Evolutionary conservation across 2,113 vertebrate genomes (phyloP), one percentile per base, ranked within the genome.

Genomic region (Saguinus imperator): DNA sequence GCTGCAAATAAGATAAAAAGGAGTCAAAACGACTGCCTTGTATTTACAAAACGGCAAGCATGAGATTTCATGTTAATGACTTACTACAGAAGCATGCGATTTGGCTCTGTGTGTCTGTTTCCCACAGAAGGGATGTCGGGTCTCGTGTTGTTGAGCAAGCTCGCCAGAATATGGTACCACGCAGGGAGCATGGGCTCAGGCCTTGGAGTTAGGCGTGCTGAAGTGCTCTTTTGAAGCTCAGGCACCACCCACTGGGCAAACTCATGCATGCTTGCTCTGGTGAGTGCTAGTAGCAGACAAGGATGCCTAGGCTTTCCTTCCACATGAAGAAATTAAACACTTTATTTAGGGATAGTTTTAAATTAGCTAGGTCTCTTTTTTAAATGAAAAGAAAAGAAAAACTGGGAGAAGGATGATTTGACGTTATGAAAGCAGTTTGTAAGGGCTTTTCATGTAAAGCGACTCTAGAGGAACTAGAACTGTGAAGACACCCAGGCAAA

Each of bases 151-250:
- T 32, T 9, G 3, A 25, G 18, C 29, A 45, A 25, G 40, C 6
- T 73, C 57, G 21, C 3, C 35, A 23, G 55, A 70, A 21, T 29
- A 3, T 4, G 6, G 5, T 18, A 3, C 18, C 68, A 11, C 1
- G 8, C 4, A 0, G 3, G 6, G 12, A 55, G 8, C 13, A 1
- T 0, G 0, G 1, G 1, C 9, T 25, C 37, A 0, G 5, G 50
- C 0, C 43, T n/a, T 6, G 18, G 55, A 55, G 12, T 29, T 8
- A n/a, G 58, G 64, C 6, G 6, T n/a, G 1, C 18, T 1, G 7
- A 13, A 18, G 27, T 14, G 1, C 17, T 73, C 8, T 0, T 10
- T 10, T 5, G 18, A 12, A 0, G 13, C 2, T 23, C 0, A 0
- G 27, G 77, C 6, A 27, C 43, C 58, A 8, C 4, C 6, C 4